A percentile compares a stretch with the other conserved stretches of the same genome.
These are phyloP conservation scores for Ptiloglossa arizonensis DNA, from an alignment of 1,140 invertebrate genomes.

Conservation along the genomic window DNA sequence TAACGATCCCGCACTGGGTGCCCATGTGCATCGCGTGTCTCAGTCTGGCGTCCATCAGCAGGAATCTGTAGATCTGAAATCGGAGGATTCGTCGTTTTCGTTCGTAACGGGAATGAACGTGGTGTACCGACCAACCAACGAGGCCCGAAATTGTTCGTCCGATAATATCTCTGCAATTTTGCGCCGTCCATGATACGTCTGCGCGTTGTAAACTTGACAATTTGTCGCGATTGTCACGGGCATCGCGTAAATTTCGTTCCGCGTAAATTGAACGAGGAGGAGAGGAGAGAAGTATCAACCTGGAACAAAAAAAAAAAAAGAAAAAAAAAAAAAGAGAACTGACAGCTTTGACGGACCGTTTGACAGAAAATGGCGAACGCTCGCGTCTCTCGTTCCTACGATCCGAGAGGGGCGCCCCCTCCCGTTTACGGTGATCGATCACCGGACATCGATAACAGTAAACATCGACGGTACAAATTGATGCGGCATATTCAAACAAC, in stretches of 20 bases:
- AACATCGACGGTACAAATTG: constrained; percentile 46
- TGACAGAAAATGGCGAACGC: constrained; percentile 31
- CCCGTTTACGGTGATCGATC: constrained; percentile 41
- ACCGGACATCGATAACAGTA: constrained; percentile 41
- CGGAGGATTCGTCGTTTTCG: background rate
- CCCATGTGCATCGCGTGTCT: constrained; percentile 61
- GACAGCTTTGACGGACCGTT: constrained; percentile 41
- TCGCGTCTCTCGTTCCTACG: too few species aligned
- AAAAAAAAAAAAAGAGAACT: constrained; percentile 4
- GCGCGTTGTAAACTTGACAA: constrained; percentile 43
- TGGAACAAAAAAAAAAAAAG: background rate
- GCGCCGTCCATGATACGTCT: constrained; percentile 61
- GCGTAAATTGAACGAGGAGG: background rate
- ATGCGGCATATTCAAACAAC: constrained; percentile 42
- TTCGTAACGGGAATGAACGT: background rate
- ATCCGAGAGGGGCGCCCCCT: background rate
- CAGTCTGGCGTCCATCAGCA: constrained; percentile 66
- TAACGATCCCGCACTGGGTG: constrained; percentile 66
- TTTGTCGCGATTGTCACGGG: constrained; percentile 43
- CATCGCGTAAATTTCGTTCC: constrained; percentile 47
- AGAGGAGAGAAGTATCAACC: too few species aligned
- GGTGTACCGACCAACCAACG: constrained; percentile 60
- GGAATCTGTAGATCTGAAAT: constrained; percentile 70
- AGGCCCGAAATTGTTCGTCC: constrained; percentile 38
- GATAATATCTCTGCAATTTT: constrained; percentile 64